Percentiles rank a stretch among this genome's conserved stretches.
phyloP scores from a whole-genome alignment of 2,888 invertebrate species.

The Polydrusus cervinus region DNA sequence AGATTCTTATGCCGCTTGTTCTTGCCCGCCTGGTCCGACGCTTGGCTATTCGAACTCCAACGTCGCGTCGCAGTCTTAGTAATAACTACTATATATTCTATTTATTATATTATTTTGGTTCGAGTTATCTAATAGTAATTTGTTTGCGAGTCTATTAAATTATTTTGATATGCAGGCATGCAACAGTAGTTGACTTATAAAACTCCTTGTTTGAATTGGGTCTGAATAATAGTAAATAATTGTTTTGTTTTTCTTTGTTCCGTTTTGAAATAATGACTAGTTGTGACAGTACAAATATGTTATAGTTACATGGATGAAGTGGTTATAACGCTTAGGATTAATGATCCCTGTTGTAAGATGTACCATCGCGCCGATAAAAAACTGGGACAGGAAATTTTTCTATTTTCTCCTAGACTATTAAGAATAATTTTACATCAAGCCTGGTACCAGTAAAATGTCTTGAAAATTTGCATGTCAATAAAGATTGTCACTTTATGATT shows the following conservation, averaged over 20 bases:
- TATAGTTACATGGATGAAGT: neutral
- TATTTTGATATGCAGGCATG: slow-evolving; percentile 16
- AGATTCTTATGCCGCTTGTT: too few species aligned
- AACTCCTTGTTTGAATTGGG: slow-evolving; percentile 1
- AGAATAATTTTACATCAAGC: too few species aligned
- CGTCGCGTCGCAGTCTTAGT: too few species aligned
- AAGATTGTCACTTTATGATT: too few species aligned
- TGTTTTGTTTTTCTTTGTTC: neutral
- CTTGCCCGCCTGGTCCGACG: too few species aligned
- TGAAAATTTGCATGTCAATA: too few species aligned
- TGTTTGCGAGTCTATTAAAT: neutral
- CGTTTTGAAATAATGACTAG: neutral
- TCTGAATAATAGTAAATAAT: slow-evolving; percentile 2
- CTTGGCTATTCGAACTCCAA: too few species aligned
- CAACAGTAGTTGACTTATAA: slow-evolving; percentile 14
- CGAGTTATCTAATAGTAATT: slow-evolving; percentile 27
- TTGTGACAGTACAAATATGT: neutral
- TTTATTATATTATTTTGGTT: slow-evolving; percentile 35
- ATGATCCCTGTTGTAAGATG: neutral
- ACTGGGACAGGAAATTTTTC: too few species aligned
- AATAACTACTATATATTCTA: too few species aligned
- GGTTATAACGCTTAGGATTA: neutral
- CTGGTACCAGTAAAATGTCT: too few species aligned
- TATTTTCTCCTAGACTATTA: too few species aligned
- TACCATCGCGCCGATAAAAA: too few species aligned